Evolutionary conservation across 1,140 invertebrate genomes (phyloP).

Genomic region (Paralvinella palmiformis): DNA sequence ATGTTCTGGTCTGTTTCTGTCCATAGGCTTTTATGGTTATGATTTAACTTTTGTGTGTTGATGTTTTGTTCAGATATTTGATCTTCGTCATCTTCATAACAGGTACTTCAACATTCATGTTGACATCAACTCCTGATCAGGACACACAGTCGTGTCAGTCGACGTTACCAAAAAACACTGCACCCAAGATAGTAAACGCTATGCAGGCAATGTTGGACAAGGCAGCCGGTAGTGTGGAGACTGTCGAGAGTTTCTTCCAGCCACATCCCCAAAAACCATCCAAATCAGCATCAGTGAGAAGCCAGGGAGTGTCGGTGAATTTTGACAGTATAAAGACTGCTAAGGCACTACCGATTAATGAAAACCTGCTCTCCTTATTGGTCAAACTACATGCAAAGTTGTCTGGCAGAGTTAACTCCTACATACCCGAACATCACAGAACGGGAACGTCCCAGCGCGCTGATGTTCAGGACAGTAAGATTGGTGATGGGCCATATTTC

Average conservation of each 20-base stretch:
- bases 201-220: constrained; percentile 3
- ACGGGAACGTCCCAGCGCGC: neutral
- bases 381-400: constrained; percentile 89
- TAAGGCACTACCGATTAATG: constrained; percentile 54
- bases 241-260: neutral
- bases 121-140: no score
- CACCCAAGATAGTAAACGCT: neutral
- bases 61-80: no score
- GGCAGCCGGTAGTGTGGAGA: no score
- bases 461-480: neutral
- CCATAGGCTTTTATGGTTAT: no score
- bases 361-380: constrained; percentile 85
- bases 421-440: constrained; percentile 1
- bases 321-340: neutral
- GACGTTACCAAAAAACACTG: no score
- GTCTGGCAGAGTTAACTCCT: constrained; percentile 67
- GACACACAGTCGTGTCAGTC: no score
- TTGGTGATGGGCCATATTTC: neutral
- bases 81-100: no score
- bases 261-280: neutral
- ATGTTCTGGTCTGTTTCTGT: no score
- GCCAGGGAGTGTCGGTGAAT: neutral
- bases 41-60: no score
- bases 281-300: neutral
- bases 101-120: no score